phyloP scores from a whole-genome alignment of 2,797 vertebrate species.

The Molothrus aeneus region DNA sequence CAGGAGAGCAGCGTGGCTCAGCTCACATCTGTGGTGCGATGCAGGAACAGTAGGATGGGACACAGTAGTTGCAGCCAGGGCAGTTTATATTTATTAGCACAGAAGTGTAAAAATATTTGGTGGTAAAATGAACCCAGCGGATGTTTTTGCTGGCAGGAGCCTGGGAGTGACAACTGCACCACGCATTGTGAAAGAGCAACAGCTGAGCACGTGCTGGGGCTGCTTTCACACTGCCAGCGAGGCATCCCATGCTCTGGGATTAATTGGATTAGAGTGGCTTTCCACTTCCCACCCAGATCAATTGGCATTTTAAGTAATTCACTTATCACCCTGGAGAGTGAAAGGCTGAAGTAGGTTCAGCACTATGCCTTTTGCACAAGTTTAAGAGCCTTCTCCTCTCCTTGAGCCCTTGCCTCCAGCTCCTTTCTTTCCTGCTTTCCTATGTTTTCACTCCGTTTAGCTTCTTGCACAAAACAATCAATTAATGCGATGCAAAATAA shows the following conservation, averaged over 20 bases:
- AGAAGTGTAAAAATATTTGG: slow-evolving; percentile 72
- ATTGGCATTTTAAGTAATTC: slow-evolving; percentile 39
- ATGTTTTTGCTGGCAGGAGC: slow-evolving; percentile 74
- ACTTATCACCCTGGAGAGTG: slow-evolving; percentile 29
- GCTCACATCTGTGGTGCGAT: neutral
- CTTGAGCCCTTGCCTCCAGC: neutral
- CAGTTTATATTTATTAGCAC: slow-evolving; percentile 64
- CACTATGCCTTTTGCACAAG: neutral
- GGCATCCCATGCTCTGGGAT: slow-evolving; percentile 50
- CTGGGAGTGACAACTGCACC: slow-evolving; percentile 57
- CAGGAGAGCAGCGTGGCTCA: rapidly evolving
- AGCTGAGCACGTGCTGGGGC: slow-evolving; percentile 65
- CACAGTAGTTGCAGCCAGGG: neutral
- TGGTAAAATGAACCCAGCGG: slow-evolving; percentile 65
- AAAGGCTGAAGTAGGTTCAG: slow-evolving; percentile 6
- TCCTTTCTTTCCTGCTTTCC: neutral
- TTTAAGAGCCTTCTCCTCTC: neutral
- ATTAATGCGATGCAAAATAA: neutral
- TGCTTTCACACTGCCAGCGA: slow-evolving; percentile 33
- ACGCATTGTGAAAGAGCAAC: slow-evolving; percentile 62
- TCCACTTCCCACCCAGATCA: slow-evolving; percentile 72
- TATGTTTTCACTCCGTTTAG: neutral
- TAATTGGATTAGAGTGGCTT: slow-evolving; percentile 71
- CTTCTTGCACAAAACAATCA: neutral
- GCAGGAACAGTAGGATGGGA: neutral